These are phyloP conservation scores for Drosophila trapezifrons DNA, from an alignment of 1,140 invertebrate genomes.

Conservation along the genomic window DNA sequence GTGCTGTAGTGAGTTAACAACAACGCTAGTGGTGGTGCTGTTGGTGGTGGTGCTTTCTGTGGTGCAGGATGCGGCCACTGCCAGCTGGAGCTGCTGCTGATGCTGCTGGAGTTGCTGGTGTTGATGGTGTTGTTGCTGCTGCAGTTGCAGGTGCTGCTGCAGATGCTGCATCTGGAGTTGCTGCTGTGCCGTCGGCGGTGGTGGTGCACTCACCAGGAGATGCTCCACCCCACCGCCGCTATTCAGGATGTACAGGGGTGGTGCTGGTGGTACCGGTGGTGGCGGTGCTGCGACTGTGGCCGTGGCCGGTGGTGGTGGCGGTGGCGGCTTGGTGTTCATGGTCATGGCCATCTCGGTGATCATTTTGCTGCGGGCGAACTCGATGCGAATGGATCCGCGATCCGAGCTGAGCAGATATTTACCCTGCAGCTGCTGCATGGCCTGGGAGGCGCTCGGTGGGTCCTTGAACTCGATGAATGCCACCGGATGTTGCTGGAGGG, in stretches of 20 bases:
- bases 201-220: slow-evolving; percentile 40
- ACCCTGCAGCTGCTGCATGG: slow-evolving; percentile 96
- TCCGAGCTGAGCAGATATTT: slow-evolving; percentile 97
- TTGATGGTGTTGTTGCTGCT: slow-evolving; percentile 38
- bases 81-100: slow-evolving; percentile 46
- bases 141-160: slow-evolving; percentile 45
- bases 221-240: slow-evolving; percentile 51
- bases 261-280: slow-evolving; percentile 10
- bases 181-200: slow-evolving; percentile 41
- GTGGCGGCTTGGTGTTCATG: slow-evolving; percentile 44
- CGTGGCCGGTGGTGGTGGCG: slow-evolving; percentile 15
- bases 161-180: slow-evolving; percentile 54
- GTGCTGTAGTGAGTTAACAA: slow-evolving; percentile 84
- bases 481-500: slow-evolving; percentile 86
- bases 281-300: slow-evolving; percentile 22
- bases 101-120: slow-evolving; percentile 23
- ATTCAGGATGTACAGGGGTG: slow-evolving; percentile 64
- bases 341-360: slow-evolving; percentile 67
- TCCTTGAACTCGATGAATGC: slow-evolving; percentile 99
- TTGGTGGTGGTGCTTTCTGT: slow-evolving; percentile 78
- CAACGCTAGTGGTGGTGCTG: slow-evolving; percentile 79
- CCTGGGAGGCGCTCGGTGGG: slow-evolving; percentile 93
- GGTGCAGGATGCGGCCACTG: slow-evolving; percentile 50
- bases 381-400: slow-evolving; percentile 97
- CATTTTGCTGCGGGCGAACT: slow-evolving; percentile 99